Evolutionary conservation across 2,113 vertebrate genomes (phyloP).

Genomic region (Chinchilla lanigera): DNA sequence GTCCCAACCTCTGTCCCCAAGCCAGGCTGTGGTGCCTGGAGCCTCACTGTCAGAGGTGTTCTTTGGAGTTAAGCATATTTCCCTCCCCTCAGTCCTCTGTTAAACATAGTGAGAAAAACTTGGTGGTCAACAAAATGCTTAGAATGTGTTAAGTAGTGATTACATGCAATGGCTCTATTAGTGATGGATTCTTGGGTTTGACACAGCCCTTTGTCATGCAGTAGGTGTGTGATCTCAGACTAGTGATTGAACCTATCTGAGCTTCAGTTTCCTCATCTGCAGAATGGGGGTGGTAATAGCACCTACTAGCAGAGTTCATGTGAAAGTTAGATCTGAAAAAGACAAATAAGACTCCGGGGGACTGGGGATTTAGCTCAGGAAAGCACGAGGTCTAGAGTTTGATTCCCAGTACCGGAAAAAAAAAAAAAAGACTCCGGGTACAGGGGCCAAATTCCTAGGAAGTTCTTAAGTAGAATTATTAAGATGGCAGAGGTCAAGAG

Average conservation of each 20-base stretch:
- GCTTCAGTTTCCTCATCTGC: not conserved
- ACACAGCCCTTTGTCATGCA: not conserved
- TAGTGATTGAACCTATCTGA: not conserved
- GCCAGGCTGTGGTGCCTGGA: not conserved
- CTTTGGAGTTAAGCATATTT: not conserved
- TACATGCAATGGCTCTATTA: no score
- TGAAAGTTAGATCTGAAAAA: not conserved
- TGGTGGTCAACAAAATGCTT: not conserved
- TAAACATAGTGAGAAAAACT: not conserved
- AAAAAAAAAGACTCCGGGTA: not conserved
- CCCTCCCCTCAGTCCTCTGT: not conserved
- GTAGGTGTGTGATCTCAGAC: not conserved
- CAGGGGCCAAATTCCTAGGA: not conserved
- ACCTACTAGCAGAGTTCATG: not conserved
- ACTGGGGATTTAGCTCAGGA: no score
- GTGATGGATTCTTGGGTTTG: not conserved
- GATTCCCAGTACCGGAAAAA: no score
- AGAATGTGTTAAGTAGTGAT: not conserved
- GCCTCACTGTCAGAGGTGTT: not conserved
- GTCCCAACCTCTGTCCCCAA: not conserved
- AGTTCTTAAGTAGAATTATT: not conserved
- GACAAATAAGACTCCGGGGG: not conserved
- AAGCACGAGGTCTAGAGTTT: no score
- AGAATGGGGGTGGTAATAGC: not conserved
- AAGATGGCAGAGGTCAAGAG: not conserved